Percentiles rank a stretch among this genome's conserved stretches.
Conservation (phyloP, 2,888 invertebrate genomes). For the Chloroclystis v-ata region DNA sequence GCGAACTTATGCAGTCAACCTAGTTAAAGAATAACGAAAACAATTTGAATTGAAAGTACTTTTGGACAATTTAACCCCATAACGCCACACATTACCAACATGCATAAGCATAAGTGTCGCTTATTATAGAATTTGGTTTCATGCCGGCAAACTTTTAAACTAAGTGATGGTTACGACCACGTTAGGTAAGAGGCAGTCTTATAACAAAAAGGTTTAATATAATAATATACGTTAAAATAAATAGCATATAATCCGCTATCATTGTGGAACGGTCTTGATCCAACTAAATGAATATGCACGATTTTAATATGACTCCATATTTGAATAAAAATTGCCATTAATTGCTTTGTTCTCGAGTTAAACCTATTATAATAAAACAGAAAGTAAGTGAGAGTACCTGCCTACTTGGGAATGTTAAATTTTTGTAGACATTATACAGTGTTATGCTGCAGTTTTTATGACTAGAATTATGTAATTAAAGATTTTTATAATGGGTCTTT, state of each 20-base stretch:
- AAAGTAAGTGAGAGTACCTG: constrained; percentile 57
- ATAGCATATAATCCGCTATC: no score
- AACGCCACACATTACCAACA: constrained; percentile 25
- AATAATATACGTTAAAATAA: not conserved
- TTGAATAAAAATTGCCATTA: constrained; percentile 54
- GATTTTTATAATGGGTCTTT: constrained; percentile 12
- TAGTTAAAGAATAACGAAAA: not conserved
- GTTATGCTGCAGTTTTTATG: constrained; percentile 25
- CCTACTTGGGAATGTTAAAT: constrained; percentile 29
- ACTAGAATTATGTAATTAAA: constrained; percentile 25
- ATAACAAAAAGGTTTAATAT: not conserved
- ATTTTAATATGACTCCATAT: constrained; percentile 23
- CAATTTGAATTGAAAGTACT: constrained; percentile 1
- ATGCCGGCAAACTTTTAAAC: constrained; percentile 6
- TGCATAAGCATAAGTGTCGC: constrained; percentile 8
- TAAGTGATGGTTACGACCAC: constrained; percentile 5
- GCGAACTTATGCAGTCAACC: not conserved
- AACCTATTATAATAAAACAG: constrained; percentile 45
- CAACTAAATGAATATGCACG: constrained; percentile 36
- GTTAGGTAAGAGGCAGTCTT: constrained; percentile 8
- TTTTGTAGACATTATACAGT: constrained; percentile 25
- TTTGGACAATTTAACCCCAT: constrained; percentile 13
- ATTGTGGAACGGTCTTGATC: constrained; percentile 34
- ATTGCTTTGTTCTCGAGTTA: constrained; percentile 44
- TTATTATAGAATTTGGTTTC: constrained; percentile 12